Conservation (phyloP, 2,888 invertebrate species). For the Tanytarsus gracilentus region DNA sequence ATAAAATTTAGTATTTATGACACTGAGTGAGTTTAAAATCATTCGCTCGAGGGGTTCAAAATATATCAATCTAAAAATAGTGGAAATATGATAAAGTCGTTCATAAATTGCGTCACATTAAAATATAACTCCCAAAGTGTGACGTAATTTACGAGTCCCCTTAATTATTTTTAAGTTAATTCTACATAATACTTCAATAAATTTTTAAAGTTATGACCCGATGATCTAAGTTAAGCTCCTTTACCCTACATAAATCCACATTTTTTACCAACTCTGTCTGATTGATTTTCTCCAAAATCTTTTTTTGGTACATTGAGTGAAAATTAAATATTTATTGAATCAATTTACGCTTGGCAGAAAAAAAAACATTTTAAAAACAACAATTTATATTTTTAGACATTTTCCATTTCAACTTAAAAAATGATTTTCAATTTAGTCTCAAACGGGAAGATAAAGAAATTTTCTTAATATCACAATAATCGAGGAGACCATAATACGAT, state of each 20-base stretch:
- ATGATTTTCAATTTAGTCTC: neutral
- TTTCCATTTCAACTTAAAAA: neutral
- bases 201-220: too few relatives aligned
- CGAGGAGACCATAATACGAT: too few relatives aligned
- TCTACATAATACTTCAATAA: too few relatives aligned
- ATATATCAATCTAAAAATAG: too few relatives aligned
- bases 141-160: too few relatives aligned
- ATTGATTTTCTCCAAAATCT: slow-evolving; percentile 21
- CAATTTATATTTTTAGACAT: neutral
- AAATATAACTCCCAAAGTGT: too few relatives aligned
- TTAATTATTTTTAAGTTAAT: slow-evolving; percentile 9
- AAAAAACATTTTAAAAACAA: neutral
- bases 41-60: too few relatives aligned
- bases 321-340: slow-evolving; percentile 28
- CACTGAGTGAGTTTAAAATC: too few relatives aligned
- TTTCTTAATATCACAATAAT: neutral
- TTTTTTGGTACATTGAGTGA: too few relatives aligned
- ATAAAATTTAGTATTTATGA: neutral
- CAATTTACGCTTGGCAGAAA: slow-evolving; percentile 14
- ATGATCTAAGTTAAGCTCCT: too few relatives aligned
- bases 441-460: neutral
- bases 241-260: neutral
- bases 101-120: too few relatives aligned
- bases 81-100: too few relatives aligned
- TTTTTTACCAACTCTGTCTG: neutral